Evolutionary conservation across 1,140 invertebrate species (phyloP), one percentile per base, ranked within the genome.

Genomic region (Caerostris darwini): DNA sequence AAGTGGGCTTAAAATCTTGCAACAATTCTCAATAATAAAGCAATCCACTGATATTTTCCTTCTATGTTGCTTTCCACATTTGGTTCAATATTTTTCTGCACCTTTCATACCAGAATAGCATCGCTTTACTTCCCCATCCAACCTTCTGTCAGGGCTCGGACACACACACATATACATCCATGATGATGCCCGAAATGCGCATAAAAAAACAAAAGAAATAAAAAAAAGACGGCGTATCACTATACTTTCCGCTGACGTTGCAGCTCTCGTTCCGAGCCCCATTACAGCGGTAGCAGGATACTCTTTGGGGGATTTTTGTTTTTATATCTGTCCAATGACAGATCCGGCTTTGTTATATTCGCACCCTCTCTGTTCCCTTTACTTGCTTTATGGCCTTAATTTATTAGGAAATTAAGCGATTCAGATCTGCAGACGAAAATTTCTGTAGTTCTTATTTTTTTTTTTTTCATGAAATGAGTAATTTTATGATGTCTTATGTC

Each of bases 161-260:
- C 34, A 77, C 34, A 77, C 71, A 10, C 71, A 7, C 12, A 77
- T 12, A 50, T 34, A 53, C 14, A 50, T 5, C 34, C 34, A 50
- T 50, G 3, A 10, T 53, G 71, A 50, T 12, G 19, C 71, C 19
- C 50, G 12, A 50, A 34, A 50, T 50, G 5, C 10, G 71, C 34
- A 53, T 2, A 34, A 19, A 12, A 71, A 77, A 4, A 12, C 5
- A 53, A 50, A 77, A 14, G 50, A 77, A 77, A 8, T 53, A 77
- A 77, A 50, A 77, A 77, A 77, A 77, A 12, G 61, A 14, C 10
- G 71, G 34, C 71, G 34, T 77, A 77, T 77, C 71, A 77, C 34
- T 34, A 34, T 5, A 50, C 71, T 77, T 77, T 77, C 53, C 34
- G 71, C 71, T 77, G 71, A 77, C 71, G 34, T 50, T 77, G 71